Conservation (phyloP, 2,113 vertebrate species). For the Gallinago jamesoni region DNA sequence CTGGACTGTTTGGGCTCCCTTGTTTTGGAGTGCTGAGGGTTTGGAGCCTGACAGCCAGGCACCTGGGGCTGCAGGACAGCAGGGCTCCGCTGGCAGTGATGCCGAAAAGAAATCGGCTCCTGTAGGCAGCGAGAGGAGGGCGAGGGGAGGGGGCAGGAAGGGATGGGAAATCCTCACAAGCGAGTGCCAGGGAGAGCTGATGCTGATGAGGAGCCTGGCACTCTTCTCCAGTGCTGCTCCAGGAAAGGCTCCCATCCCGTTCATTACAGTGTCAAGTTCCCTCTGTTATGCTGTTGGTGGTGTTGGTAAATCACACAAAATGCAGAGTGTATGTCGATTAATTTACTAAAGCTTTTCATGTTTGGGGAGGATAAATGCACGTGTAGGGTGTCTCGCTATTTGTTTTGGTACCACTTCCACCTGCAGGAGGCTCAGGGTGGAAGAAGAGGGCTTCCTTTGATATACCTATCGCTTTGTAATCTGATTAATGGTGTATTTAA, state of each 20-base stretch:
- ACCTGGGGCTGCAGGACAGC: background rate
- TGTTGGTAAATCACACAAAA: background rate
- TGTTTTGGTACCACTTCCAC: background rate
- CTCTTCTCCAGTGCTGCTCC: background rate
- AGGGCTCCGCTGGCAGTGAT: background rate
- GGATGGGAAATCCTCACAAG: background rate
- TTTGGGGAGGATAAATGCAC: background rate
- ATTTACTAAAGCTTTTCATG: background rate
- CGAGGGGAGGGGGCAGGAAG: background rate
- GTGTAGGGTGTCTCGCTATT: background rate
- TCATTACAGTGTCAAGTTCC: background rate
- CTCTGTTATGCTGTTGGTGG: background rate
- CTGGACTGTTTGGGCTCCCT: background rate
- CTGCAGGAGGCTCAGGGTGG: background rate
- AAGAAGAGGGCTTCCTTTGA: background rate
- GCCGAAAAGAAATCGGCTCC: background rate
- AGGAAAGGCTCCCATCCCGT: background rate
- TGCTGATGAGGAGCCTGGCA: background rate
- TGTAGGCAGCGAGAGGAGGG: accelerated
- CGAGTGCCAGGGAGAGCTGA: background rate
- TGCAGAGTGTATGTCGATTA: background rate
- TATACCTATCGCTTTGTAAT: background rate
- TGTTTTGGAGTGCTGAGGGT: background rate
- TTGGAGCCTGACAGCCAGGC: background rate
- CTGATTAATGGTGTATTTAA: background rate